phyloP scores from a whole-genome alignment of 2,888 invertebrate genomes.

The Acanthococcus lagerstroemiae region DNA sequence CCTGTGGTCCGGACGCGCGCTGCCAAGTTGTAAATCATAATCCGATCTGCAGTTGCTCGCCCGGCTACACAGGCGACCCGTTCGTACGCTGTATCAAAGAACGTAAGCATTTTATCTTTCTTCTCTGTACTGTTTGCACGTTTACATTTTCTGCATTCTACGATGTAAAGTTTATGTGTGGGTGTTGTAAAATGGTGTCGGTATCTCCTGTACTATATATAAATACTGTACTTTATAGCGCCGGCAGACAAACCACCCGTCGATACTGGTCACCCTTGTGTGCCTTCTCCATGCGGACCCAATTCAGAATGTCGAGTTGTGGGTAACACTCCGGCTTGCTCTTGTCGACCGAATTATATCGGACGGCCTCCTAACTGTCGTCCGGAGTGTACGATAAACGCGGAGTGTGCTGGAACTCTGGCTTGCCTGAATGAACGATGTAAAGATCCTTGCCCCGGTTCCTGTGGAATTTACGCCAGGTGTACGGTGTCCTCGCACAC shows the following conservation, averaged over 20 bases:
- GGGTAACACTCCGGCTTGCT: constrained; percentile 67
- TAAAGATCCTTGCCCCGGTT: constrained; percentile 71
- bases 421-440: constrained; percentile 76
- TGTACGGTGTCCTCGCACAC: constrained; percentile 75
- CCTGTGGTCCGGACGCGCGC: constrained; percentile 47
- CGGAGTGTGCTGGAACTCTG: constrained; percentile 71
- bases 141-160: not conserved
- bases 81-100: constrained; percentile 46
- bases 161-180: not conserved
- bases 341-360: constrained; percentile 65
- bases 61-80: constrained; percentile 55
- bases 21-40: constrained; percentile 69
- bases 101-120: constrained; percentile 28
- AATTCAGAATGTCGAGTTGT: constrained; percentile 70
- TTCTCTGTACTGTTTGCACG: not conserved
- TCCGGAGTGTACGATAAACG: constrained; percentile 73
- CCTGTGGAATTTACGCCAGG: constrained; percentile 66
- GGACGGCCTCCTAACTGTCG: constrained; percentile 78
- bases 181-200: not conserved
- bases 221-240: not conserved
- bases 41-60: constrained; percentile 62
- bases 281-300: constrained; percentile 73
- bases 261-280: constrained; percentile 55
- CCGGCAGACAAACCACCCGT: not conserved
- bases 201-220: no score